Base-by-base conservation (phyloP, 2,797 vertebrate genomes). In the Semotilus atromaculatus region DNA sequence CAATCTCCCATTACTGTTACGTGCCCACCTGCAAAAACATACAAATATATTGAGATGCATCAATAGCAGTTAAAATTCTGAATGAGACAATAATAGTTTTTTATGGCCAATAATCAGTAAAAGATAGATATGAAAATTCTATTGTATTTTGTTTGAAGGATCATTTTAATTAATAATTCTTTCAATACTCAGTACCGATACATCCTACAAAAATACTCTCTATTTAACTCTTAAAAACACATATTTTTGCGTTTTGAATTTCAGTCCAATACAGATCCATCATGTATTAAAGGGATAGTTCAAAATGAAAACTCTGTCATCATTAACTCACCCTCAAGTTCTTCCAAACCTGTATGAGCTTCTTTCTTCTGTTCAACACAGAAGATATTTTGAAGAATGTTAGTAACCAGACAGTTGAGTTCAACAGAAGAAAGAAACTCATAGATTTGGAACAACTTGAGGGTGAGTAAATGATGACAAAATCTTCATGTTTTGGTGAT, bases 1-100 rank as follows among this genome's bases (percentile, higher is more conserved):
- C 96, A 97, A 93, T 98, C 97, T 72, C 94, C 96, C 97, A 98
- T 97, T 53, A 60, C 86, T 83, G 72, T 88, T 92, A 16, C 7
- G 67, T 62, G 40, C 26, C 29, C 76, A 80, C 60, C 78, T 81
- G 77, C 45, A 79, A 73, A 38, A 3, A 72, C 34, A 71, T 40
- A 58, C 53, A 79, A 38, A 40, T 26, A 45, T 26, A 79, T 5
- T 58, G 1, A 11, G 29, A 40, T 51, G 38, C 13, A 51, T 7
- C 81, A 19, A 29, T 40, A 60, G 23, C 5, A n/a, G 2, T 36
- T 38, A 3, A 9, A 21, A 9, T 36, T 21, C 31, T 67, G 31
- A 9, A 38, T 38, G 14, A 45, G 16, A 18, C 62, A 51, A 26
- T 38, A 26, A 58, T n/a, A 7, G 3, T 1, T 77, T 26, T 38